Percentiles rank a stretch among this genome's conserved stretches.
These are phyloP conservation scores for Automeris io DNA, from an alignment of 2,888 invertebrate species.

Conservation along the genomic window DNA sequence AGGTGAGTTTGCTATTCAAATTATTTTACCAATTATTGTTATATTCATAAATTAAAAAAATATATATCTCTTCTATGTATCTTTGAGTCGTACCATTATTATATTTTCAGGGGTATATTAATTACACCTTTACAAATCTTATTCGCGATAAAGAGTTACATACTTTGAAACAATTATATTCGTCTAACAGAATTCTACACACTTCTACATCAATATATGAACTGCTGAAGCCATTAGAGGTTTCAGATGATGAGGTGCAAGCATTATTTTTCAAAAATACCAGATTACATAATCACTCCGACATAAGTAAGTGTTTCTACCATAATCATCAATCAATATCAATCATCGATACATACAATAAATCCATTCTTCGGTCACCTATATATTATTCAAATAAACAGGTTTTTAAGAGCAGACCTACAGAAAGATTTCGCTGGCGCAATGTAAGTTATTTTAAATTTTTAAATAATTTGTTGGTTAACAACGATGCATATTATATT, in stretches of 20 bases:
- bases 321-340: no score
- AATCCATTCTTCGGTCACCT: no score
- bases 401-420: no score
- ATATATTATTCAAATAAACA: no score
- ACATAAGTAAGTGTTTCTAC: slow-evolving; percentile 15
- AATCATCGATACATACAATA: no score
- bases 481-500: no score
- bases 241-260: slow-evolving; percentile 13
- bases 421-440: no score
- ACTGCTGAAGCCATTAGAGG: slow-evolving; percentile 19
- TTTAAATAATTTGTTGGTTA: no score
- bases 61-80: background rate
- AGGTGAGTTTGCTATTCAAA: no score
- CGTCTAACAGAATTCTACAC: slow-evolving; percentile 20
- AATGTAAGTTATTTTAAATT: no score
- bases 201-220: slow-evolving; percentile 24
- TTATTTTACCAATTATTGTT: no score
- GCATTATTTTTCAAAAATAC: slow-evolving; percentile 15
- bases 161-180: slow-evolving; percentile 27
- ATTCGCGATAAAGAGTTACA: slow-evolving; percentile 20
- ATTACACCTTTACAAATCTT: slow-evolving; percentile 37
- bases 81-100: no score
- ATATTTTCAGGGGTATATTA: slow-evolving; percentile 38
- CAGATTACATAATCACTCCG: background rate
- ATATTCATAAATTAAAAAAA: background rate